Conservation (phyloP, 35 echinoderm and acorn worm genomes). For the Heliocidaris erythrogramma region DNA sequence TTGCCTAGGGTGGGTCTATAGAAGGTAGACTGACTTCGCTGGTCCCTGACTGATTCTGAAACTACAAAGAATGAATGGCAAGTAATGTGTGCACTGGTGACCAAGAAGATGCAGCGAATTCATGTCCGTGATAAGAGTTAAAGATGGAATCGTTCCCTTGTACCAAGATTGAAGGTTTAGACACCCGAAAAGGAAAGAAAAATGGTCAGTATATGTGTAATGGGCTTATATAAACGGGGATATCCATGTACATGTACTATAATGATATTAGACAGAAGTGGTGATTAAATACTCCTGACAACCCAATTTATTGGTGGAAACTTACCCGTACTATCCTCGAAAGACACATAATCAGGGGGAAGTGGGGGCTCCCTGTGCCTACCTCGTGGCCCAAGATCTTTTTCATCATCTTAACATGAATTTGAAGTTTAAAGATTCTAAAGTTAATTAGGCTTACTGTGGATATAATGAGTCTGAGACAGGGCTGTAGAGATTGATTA, state of each 20-base stretch:
- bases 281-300: not conserved
- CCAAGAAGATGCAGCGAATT: not conserved
- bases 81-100: not conserved
- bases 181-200: not conserved
- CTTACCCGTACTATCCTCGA: not conserved
- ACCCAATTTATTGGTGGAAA: not conserved
- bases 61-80: not conserved
- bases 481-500: too few relatives aligned
- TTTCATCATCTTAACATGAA: not conserved
- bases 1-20: conserved; percentile 47
- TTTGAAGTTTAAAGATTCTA: not conserved
- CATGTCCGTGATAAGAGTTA: not conserved
- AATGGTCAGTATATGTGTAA: not conserved
- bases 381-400: not conserved
- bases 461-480: not conserved
- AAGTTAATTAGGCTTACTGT: not conserved
- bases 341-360: not conserved
- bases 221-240: not conserved
- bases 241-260: not conserved
- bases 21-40: conserved; percentile 46
- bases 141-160: not conserved
- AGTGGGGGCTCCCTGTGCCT: not conserved
- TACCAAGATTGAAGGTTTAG: not conserved
- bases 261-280: not conserved
- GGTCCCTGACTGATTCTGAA: conserved; percentile 47